Base-by-base conservation (phyloP, 2,888 invertebrate species). In the Fissipunctia ypsillon region DNA sequence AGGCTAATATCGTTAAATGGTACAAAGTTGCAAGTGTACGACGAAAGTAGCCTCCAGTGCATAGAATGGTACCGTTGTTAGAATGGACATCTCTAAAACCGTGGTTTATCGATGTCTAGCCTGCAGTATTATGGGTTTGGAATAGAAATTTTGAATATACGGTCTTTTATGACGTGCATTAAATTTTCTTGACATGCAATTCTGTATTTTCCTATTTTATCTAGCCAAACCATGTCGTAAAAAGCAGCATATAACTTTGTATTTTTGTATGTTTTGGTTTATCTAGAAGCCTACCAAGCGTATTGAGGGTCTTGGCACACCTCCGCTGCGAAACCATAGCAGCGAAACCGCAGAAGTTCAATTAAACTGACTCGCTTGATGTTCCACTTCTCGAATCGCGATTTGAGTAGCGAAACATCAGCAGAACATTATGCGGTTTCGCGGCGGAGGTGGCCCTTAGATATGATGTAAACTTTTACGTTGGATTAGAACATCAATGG, bases 1-100 rank as follows among this genome's bases (percentile, higher is more conserved):
- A 52, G 85, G 90, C 88, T 92, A 92, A 93, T 93, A 90, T 92
- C 91, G 91, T 93, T 92, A 92, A 92, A 93, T 90, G 90, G 87
- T 87, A 93, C 93, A 92, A 83, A 92, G 93, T 92, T 90, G 92
- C 91, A 83, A 87, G 85, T 84, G 86, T 87, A 86, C 84, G 76
- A 84, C 84, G 76, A 74, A 86, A 88, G 80, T 86, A 84, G 81
- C 81, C 84, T 80, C 83, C 67, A 57, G 83, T 85, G 69, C 78
- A 81, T 84, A 87, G 73, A 82, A 80, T 82, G 72, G 78, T 65
- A 52, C 50, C 16, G 61, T 66, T 73, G 71, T 81, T 84, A 84
- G 83, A 88, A 84, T 76, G 78, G 86, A 80, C 82, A 78, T 66
- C 56, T 64, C 31, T 72, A n/a, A 78, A 79, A 43, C 67, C 68